Percentiles rank a stretch among this genome's conserved stretches.
These are phyloP conservation scores for Australoheros scitulus DNA, from an alignment of 2,113 vertebrate species.

Conservation along the genomic window DNA sequence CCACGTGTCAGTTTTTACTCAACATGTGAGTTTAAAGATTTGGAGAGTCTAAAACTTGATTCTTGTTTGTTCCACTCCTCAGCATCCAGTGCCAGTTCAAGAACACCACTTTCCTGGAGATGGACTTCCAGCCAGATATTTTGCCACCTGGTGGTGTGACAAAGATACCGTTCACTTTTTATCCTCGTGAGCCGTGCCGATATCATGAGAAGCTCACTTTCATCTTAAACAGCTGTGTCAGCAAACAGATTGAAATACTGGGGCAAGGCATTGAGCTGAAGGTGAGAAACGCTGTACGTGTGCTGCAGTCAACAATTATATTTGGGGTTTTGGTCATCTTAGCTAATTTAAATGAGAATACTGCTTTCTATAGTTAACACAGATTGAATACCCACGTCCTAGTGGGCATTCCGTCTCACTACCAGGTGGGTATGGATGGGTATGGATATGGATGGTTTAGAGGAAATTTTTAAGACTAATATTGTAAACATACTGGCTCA, in stretches of 20 bases:
- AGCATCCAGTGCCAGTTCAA: slow-evolving; percentile 85
- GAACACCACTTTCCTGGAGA: slow-evolving; percentile 77
- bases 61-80: background rate
- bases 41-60: background rate
- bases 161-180: slow-evolving; percentile 58
- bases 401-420: too few species aligned
- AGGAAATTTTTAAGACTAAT: background rate
- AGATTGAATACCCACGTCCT: background rate
- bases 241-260: slow-evolving; percentile 79
- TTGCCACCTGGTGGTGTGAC: slow-evolving; percentile 77
- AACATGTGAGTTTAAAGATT: too few species aligned
- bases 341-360: background rate
- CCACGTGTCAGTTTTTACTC: too few species aligned
- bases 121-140: slow-evolving; percentile 74
- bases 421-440: too few species aligned
- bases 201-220: slow-evolving; percentile 83
- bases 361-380: background rate
- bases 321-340: background rate
- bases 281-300: slow-evolving; percentile 71
- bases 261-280: slow-evolving; percentile 87
- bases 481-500: background rate
- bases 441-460: background rate
- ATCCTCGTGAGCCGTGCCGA: too few species aligned
- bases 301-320: background rate
- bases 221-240: slow-evolving; percentile 82